Evolutionary conservation across 2,797 vertebrate genomes (phyloP).

Genomic region (Anabas testudineus): DNA sequence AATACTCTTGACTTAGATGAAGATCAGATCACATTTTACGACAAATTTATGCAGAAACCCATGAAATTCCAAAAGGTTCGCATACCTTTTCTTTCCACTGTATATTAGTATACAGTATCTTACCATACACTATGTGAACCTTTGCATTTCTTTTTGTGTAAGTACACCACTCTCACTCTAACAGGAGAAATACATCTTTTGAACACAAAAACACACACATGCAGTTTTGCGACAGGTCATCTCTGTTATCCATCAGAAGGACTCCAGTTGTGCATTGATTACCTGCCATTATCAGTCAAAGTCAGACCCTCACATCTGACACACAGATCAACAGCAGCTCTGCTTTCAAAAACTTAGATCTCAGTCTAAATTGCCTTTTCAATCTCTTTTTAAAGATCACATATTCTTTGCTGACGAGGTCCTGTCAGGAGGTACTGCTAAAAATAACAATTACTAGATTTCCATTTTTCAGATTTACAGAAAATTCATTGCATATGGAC

Average conservation of each 20-base stretch:
- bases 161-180: slow-evolving; percentile 15
- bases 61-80: too few relatives aligned
- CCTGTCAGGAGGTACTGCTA: slow-evolving; percentile 34
- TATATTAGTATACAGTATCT: neutral
- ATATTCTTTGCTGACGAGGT: slow-evolving; percentile 51
- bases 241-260: slow-evolving; percentile 54
- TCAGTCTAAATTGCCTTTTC: slow-evolving; percentile 34
- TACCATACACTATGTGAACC: neutral
- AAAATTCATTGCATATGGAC: neutral
- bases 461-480: slow-evolving; percentile 8
- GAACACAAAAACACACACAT: slow-evolving; percentile 9
- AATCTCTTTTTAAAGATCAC: slow-evolving; percentile 43
- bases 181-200: slow-evolving; percentile 32
- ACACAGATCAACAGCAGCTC: slow-evolving; percentile 64
- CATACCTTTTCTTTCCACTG: too few relatives aligned
- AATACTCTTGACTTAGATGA: too few relatives aligned
- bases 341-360: slow-evolving; percentile 51
- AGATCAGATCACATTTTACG: too few relatives aligned
- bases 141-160: slow-evolving; percentile 5
- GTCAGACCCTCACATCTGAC: slow-evolving; percentile 58
- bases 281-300: slow-evolving; percentile 71
- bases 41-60: too few relatives aligned
- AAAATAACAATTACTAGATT: slow-evolving; percentile 15
- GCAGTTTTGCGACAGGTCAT: slow-evolving; percentile 32
- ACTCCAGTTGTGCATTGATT: slow-evolving; percentile 63